Evolutionary conservation across 2,113 vertebrate species (phyloP), one percentile per base, ranked within the genome.

Genomic region (Muntiacus reevesi): DNA sequence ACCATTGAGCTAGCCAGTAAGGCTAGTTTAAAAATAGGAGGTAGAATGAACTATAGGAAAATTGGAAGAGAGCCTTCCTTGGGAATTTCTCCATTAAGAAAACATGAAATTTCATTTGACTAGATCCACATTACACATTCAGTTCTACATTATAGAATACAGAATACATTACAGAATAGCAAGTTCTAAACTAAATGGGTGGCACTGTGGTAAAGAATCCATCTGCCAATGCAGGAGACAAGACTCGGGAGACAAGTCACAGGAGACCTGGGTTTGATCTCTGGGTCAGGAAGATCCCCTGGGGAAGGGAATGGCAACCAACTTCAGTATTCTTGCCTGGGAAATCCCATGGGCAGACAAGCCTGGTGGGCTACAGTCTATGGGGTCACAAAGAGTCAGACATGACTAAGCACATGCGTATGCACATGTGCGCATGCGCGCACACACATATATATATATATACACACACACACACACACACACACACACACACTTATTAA

Each of bases 201-300:
- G 71, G 36, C 10, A 25, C 71, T 43, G 36, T 25, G 5, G 71
- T 74, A 43, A 74, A 43, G n/a, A 74, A 74, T 40, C 10, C 71
- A 13, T 21, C 36, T 74, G 71, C 71, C 36, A 40, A 12, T 43
- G 5, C 71, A 21, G 17, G 64, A 36, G 2, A 71, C n/a, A 21
- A 36, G 17, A 71, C n/a, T 71, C 64, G 0, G 64, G 4, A 36
- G 4, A 36, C 0, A 0, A 71, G 11, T 40, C 21, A 74, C 3
- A 1, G 67, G 36, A 40, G 67, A 74, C 19, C 1, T n/a, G 36
- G n/a, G 17, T 36, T 71, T 71, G 64, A 71, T 71, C 64, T 71
- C 17, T 36, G 64, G 64, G 17, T 36, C 9, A 2, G 9, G 71
- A 74, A 40, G 36, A 74, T 74, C 5, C 71, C 71, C n/a, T 74